These are phyloP conservation scores for Engraulis encrasicolus DNA, from an alignment of 2,113 vertebrate genomes.

Conservation along the genomic window DNA sequence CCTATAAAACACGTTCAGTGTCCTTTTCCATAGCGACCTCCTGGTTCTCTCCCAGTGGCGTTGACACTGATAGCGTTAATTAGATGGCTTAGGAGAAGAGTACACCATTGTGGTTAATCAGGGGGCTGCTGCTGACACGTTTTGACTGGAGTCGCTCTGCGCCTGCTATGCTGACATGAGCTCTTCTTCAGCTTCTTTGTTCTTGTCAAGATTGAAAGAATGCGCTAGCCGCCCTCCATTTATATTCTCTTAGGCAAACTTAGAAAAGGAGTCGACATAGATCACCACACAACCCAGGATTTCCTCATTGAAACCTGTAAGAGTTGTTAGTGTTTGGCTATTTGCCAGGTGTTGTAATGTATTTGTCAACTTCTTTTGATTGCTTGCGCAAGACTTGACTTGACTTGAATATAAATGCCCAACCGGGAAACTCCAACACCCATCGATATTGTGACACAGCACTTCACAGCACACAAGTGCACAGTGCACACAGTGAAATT, in stretches of 20 bases:
- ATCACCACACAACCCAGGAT: no score
- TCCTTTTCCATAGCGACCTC: background rate
- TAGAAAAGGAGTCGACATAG: conserved; percentile 18
- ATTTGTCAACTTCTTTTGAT: no score
- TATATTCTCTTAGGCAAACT: conserved; percentile 39
- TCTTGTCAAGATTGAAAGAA: background rate
- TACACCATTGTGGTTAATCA: background rate
- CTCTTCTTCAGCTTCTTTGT: conserved; percentile 17
- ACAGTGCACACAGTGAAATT: no score
- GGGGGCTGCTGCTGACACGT: background rate
- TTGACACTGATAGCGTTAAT: background rate
- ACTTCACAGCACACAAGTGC: no score
- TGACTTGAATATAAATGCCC: no score
- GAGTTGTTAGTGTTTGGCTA: no score
- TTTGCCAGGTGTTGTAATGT: no score
- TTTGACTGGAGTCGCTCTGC: background rate
- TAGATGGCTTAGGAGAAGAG: background rate
- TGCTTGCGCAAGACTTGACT: no score
- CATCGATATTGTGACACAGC: no score
- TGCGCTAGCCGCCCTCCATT: background rate
- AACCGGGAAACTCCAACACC: no score
- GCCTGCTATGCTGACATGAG: background rate
- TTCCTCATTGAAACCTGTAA: no score
- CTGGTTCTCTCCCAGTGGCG: background rate
- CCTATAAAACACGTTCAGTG: background rate